phyloP scores from a whole-genome alignment of 2,888 invertebrate species.

The Dendrolimus houi region DNA sequence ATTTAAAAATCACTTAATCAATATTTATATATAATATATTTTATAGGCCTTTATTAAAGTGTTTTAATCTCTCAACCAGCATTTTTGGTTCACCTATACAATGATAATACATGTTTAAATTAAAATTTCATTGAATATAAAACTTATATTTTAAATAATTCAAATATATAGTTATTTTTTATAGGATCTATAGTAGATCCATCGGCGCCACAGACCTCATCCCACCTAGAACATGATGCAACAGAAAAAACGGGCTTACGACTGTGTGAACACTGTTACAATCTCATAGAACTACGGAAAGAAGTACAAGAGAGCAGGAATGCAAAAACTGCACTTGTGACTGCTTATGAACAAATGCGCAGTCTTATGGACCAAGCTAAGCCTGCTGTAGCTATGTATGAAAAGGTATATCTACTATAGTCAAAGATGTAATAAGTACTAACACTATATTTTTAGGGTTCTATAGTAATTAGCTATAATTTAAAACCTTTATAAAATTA shows the following conservation, averaged over 20 bases:
- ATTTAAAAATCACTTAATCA: too few species aligned
- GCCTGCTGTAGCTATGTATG: constrained; percentile 80
- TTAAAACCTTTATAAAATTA: too few species aligned
- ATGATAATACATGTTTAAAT: too few species aligned
- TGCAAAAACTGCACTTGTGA: constrained; percentile 85
- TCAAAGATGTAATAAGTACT: too few species aligned
- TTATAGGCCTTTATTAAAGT: too few species aligned
- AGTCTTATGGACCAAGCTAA: constrained; percentile 85
- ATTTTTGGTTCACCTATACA: too few species aligned
- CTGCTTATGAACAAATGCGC: constrained; percentile 89
- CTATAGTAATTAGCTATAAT: too few species aligned
- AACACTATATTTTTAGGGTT: too few species aligned
- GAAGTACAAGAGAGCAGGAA: constrained; percentile 88
- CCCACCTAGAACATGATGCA: constrained; percentile 42
- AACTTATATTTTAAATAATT: too few species aligned
- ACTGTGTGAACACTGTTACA: constrained; percentile 85
- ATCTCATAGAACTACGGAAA: constrained; percentile 86
- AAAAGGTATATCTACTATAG: constrained; percentile 61
- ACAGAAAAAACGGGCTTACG: constrained; percentile 79
- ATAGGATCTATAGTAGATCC: constrained; percentile 67
- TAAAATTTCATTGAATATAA: too few species aligned
- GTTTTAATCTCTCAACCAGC: too few species aligned
- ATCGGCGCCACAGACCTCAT: constrained; percentile 39
- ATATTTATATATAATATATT: too few species aligned
- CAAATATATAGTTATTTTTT: constrained; percentile 10